Base-by-base conservation (phyloP, 2,113 vertebrate species). In the Amblyornis subalaris region DNA sequence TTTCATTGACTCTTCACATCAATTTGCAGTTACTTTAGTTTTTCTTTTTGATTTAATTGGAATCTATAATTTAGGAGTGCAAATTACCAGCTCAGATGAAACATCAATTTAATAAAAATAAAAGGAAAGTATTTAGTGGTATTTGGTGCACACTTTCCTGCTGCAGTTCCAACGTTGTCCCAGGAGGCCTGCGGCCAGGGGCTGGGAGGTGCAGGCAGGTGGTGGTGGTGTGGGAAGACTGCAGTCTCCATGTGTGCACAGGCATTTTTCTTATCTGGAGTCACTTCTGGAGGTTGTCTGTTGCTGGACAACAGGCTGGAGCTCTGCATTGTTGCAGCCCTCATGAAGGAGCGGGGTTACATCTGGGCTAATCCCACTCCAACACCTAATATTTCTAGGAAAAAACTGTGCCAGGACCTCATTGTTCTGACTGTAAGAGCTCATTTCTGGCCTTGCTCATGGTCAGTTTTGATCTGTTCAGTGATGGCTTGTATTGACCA, bases 161-260 rank as follows among this genome's bases (percentile, higher is more conserved):
- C 1, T 1, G 31, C 35, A 77, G n/a, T 42, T 87, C 42, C 22
- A 20, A 8, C 0, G 0, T 2, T 44, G 13, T 64, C 12, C 18
- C 54, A 58, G 18, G n/a, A 76, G 31, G 9, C 10, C 22, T 0
- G 1, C 0, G 3, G 31, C 17, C 5, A 6, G 36, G 35, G 24
- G 10, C 22, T 74, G 45, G 29, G 42, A 72, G 22, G 28, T 50
- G 28, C 31, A 64, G 69, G 62, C 16, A 40, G 48, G 33, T 16
- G 42, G 10, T 57, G 44, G 28, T 14, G 42, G 14, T 11, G 8
- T 45, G 48, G 22, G 73, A 54, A 90, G 17, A 35, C 23, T 24
- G 12, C 16, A 29, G 42, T 36, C 31, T 45, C 53, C 48, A 25
- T 19, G 14, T 1, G 0, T 17, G 50, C 14, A 7, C 14, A 40